Evolutionary conservation across 2,113 vertebrate species (phyloP), one percentile per base, ranked within the genome.

Genomic region (Lamprotornis superbus): DNA sequence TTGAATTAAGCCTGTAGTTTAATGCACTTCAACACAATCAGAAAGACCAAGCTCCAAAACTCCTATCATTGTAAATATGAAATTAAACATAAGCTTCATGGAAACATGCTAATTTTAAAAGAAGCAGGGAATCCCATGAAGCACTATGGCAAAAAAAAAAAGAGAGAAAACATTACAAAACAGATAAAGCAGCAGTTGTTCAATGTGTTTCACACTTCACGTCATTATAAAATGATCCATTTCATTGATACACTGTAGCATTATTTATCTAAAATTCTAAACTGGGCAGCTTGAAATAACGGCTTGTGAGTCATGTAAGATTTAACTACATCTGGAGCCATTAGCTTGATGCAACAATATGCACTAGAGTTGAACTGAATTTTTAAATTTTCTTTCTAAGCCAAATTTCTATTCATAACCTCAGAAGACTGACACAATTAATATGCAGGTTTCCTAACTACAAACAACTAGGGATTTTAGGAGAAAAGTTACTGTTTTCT

Each of bases 121-220:
- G 67, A 86, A 95, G 68, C 64, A 76, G 60, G n/a, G 39, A 93
- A 86, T 96, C 59, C 71, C 84, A 83, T 94, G 90, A 87, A 89
- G 83, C 81, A 92, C 82, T 93, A 90, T 70, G 76, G 84, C 4
- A 89, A 61, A 86, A 86, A 68, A 52, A 42, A 56, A 87, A n/a
- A 76, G 75, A 94, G 78, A 95, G 89, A 97, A 94, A 87, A 95
- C 25, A 65, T 96, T 81, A 93, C 37, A 89, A 96, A 75, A 64
- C 37, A 92, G 46, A 47, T 80, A 90, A 96, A 95, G 70, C 42
- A 89, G 68, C 53, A 86, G 37, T 91, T 74, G 22, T 53, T 83
- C 81, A 81, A 37, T 37, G 40, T 53, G 25, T 37, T 73, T 92
- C 63, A 47, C 50, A 30, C 37, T 87, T 84, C 55, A 53, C 37